phyloP scores from a whole-genome alignment of 2,797 vertebrate species.

The Sebastolobus alascanus region DNA sequence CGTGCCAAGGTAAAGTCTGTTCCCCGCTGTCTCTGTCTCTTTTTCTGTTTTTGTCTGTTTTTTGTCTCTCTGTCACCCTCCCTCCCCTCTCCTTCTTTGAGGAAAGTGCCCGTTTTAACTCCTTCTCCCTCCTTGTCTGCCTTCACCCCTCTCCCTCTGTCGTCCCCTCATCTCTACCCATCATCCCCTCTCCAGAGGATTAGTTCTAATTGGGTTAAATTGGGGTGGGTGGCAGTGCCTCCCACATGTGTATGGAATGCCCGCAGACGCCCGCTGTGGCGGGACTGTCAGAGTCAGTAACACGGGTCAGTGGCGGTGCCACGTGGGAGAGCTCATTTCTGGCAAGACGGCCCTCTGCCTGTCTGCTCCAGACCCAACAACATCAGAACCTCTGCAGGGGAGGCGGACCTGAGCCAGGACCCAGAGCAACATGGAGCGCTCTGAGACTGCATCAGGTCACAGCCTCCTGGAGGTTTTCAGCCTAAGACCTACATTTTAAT shows the following conservation, averaged over 20 bases:
- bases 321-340: slow-evolving; percentile 82
- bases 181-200: slow-evolving; percentile 79
- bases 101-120: slow-evolving; percentile 51
- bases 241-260: slow-evolving; percentile 85
- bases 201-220: slow-evolving; percentile 87
- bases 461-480: slow-evolving; percentile 51
- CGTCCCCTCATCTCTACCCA: slow-evolving; percentile 57
- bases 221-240: slow-evolving; percentile 85
- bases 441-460: slow-evolving; percentile 56
- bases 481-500: slow-evolving; percentile 37
- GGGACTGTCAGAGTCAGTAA: slow-evolving; percentile 87
- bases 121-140: slow-evolving; percentile 44
- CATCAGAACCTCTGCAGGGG: slow-evolving; percentile 77
- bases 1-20: slow-evolving; percentile 94
- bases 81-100: slow-evolving; percentile 11
- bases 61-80: slow-evolving; percentile 41
- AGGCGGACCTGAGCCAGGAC: slow-evolving; percentile 69
- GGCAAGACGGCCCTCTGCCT: slow-evolving; percentile 68
- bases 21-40: slow-evolving; percentile 42
- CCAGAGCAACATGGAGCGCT: slow-evolving; percentile 61
- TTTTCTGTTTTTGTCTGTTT: slow-evolving; percentile 47
- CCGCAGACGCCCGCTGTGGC: slow-evolving; percentile 78
- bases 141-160: slow-evolving; percentile 50
- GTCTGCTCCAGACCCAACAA: slow-evolving; percentile 73
- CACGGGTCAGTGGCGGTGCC: slow-evolving; percentile 82